phyloP scores from a whole-genome alignment of 2,888 invertebrate species.

The Dicycla oo region DNA sequence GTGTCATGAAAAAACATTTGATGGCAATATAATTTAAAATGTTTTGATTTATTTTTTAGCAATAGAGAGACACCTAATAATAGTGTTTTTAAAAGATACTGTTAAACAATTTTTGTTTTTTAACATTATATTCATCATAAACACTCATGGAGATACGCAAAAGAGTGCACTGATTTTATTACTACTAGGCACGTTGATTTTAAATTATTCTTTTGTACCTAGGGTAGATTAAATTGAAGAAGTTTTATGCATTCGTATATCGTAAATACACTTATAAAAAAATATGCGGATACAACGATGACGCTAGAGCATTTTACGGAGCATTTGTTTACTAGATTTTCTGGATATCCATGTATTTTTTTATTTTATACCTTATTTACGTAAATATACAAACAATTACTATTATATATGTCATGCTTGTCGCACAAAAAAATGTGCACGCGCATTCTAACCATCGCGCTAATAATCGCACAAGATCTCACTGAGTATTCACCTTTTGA shows the following conservation, averaged over 20 bases:
- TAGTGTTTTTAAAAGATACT: constrained; percentile 9
- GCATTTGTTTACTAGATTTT: constrained; percentile 2
- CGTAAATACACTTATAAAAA: not conserved
- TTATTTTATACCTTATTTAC: not conserved
- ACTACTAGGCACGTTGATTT: constrained; percentile 20
- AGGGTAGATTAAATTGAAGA: constrained; percentile 4
- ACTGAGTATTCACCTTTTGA: not conserved
- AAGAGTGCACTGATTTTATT: constrained; percentile 16
- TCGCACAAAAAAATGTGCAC: constrained; percentile 20
- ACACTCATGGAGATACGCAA: constrained; percentile 1
- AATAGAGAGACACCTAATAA: not conserved
- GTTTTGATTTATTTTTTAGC: not conserved
- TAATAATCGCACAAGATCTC: not conserved
- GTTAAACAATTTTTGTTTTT: not conserved
- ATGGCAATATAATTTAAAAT: not conserved
- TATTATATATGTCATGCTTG: not conserved
- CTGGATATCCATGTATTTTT: not conserved
- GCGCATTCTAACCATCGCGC: constrained; percentile 12
- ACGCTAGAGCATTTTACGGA: not conserved
- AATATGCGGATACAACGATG: constrained; percentile 2
- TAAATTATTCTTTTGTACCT: constrained; percentile 17
- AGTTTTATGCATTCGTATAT: not conserved
- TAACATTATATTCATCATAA: constrained; percentile 33
- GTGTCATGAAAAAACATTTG: constrained; percentile 8
- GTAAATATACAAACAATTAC: not conserved